Base-by-base conservation (phyloP, 92 coral and sea anemone species). In the Plumapathes pennacea region DNA sequence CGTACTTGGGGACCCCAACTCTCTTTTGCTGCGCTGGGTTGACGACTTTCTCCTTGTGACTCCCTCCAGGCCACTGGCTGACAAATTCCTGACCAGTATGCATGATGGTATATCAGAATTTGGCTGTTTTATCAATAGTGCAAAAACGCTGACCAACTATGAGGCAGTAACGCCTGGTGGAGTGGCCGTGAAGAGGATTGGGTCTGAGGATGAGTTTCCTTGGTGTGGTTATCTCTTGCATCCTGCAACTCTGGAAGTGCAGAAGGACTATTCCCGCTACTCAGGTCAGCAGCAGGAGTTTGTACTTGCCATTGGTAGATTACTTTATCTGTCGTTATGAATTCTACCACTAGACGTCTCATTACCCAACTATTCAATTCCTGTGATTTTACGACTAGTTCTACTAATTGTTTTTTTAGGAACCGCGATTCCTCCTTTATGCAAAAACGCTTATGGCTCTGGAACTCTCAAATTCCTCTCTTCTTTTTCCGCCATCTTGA, bases 21-120 rank as follows among this genome's bases (percentile, higher is more conserved):
- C 98, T 10, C 82, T 92, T 10, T 56, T 92, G 49, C 50, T 92
- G 51, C 84, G 98, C 48, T 87, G 89, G 96, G 87, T 92, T 9
- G 98, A 92, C 37, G 98, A 92, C 64, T 88, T 78, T 46, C 72
- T 92, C 23, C 57, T 88, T 19, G 55, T 92, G 30, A 83, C 98
- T 7, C 88, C 88, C 5, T 37, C 45, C 69, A 42, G 41, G 56
- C 18, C 46, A 17, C 53, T 70, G 34, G 85, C 90, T 4, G 67
- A 64, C 9, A 38, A 49, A 28, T 83, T 83, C 43, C 80, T 83
- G 46, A 52, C 67, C 68, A 44, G 37, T 20, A 83, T 83, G 90
- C 73, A 71, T 49, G 75, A 67, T 28, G 89, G 84, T 44, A 80
- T 85, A 25, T 91, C 89, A 5, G 85, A 71, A 29, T 88, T 80